Base-by-base conservation (phyloP, 2,113 vertebrate species). In the Myrmecobius fasciatus region DNA sequence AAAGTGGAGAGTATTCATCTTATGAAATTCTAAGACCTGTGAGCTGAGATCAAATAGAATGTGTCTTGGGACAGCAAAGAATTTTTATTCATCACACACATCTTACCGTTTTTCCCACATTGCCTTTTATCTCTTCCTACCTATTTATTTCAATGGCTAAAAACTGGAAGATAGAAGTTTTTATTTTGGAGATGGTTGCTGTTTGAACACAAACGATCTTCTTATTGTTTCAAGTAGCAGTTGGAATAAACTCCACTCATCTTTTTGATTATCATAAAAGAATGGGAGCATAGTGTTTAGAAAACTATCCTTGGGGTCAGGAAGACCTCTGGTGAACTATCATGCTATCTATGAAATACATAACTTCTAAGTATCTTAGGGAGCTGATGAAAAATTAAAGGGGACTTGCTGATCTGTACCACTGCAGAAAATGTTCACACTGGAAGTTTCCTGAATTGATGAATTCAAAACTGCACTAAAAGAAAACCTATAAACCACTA, bases 1-100 rank as follows among this genome's bases (percentile, higher is more conserved):
- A 91, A 95, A 92, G 89, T 90, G 56, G 46, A 91, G 52, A 36
- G 95, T 97, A 94, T 96, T 95, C 90, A 0, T 90, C 90, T 92
- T 97, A 56, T 22, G 95, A 96, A 95, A 54, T 25, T 90, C 60
- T 46, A 43, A 96, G 94, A 95, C 90, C 95, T 95, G 91, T 94
- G 91, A 95, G 5, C 49, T 96, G 28, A 96, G 95, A 91, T 93
- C 94, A 97, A 97, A 95, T 49, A 95, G 92, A 93, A 96, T 31
- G 28, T 96, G 22, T 52, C 91, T 48, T 56, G 56, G 26, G 54
- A 92, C 22, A 94, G 83, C 94, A 96, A 93, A 91, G 3, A 93
- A 94, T 96, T 97, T 92, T 94, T 96, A 95, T 94, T 95, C 89
- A 90, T 26, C 96, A 92, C 95, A 92, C 95, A 96, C 89, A 96